Evolutionary conservation across 1,140 invertebrate genomes (phyloP).

Genomic region (Meteorus sp.): DNA sequence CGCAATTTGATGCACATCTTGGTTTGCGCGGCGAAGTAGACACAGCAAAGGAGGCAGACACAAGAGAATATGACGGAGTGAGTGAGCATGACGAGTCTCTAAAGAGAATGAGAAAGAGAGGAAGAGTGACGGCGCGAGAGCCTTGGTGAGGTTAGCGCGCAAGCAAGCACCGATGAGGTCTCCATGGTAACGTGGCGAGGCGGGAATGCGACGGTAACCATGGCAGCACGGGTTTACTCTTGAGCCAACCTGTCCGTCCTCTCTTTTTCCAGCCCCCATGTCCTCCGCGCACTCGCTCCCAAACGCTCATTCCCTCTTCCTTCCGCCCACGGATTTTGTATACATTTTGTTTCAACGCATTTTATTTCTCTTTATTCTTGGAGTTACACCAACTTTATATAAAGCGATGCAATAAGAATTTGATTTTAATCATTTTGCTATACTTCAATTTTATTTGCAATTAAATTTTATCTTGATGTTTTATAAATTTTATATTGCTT

Average conservation of each 20-base stretch:
- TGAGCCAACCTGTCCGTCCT: conserved; percentile 53
- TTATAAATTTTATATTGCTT: too few species aligned
- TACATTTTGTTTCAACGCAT: background rate
- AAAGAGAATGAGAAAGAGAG: conserved; percentile 16
- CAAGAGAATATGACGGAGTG: conserved; percentile 7
- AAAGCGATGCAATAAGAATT: too few species aligned
- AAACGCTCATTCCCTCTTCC: conserved; percentile 40
- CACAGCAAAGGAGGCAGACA: conserved; percentile 6
- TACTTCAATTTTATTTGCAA: conserved; percentile 2
- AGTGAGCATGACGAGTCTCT: too few species aligned
- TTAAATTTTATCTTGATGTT: too few species aligned
- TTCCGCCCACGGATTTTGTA: conserved; percentile 44
- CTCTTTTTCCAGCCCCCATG: conserved; percentile 45
- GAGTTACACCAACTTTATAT: too few species aligned
- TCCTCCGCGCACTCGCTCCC: conserved; percentile 25
- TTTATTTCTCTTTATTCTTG: too few species aligned
- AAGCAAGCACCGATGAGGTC: conserved; percentile 40
- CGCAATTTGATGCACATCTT: background rate
- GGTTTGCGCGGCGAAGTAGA: background rate
- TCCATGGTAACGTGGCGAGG: conserved; percentile 58
- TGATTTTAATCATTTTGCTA: too few species aligned
- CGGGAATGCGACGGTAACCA: conserved; percentile 61
- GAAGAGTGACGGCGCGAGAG: background rate
- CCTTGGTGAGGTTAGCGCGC: conserved; percentile 24
- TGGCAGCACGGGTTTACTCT: conserved; percentile 53